Conservation (phyloP, 1,140 invertebrate genomes). For the Cydia splendana region DNA sequence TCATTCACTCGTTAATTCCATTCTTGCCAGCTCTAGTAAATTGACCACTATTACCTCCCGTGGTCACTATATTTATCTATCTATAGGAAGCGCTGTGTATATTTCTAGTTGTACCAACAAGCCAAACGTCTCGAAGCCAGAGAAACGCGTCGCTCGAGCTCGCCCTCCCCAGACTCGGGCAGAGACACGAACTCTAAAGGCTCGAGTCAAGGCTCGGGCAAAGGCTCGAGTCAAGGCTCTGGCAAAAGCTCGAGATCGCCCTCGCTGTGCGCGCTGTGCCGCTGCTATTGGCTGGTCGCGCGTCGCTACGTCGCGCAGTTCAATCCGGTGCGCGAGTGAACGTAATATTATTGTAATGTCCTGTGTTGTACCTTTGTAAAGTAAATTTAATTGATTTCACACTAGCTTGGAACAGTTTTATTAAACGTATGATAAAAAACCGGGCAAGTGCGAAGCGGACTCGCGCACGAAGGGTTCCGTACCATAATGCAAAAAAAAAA, state of each 20-base stretch:
- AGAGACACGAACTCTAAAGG: background rate
- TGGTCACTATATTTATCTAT: no score
- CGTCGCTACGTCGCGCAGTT: slow-evolving; percentile 40
- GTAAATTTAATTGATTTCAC: no score
- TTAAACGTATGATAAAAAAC: no score
- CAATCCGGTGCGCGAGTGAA: background rate
- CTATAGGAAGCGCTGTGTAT: no score
- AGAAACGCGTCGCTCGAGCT: slow-evolving; percentile 36
- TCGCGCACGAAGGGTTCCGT: no score
- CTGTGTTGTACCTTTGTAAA: background rate
- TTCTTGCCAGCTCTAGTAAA: no score
- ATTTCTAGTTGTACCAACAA: slow-evolving; percentile 54
- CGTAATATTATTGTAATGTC: background rate
- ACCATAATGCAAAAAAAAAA: no score
- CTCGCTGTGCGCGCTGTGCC: slow-evolving; percentile 56
- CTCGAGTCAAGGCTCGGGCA: slow-evolving; percentile 16
- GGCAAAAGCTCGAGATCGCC: background rate
- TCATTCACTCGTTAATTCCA: no score
- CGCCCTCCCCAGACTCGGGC: slow-evolving; percentile 3
- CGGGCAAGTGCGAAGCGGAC: no score
- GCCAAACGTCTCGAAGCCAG: slow-evolving; percentile 52
- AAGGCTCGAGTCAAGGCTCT: slow-evolving; percentile 20
- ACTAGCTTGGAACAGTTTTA: no score
- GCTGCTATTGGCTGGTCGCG: slow-evolving; percentile 53
- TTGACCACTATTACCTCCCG: no score